Conservation (phyloP, 2,888 invertebrate species). For the Anticlea derivata region DNA sequence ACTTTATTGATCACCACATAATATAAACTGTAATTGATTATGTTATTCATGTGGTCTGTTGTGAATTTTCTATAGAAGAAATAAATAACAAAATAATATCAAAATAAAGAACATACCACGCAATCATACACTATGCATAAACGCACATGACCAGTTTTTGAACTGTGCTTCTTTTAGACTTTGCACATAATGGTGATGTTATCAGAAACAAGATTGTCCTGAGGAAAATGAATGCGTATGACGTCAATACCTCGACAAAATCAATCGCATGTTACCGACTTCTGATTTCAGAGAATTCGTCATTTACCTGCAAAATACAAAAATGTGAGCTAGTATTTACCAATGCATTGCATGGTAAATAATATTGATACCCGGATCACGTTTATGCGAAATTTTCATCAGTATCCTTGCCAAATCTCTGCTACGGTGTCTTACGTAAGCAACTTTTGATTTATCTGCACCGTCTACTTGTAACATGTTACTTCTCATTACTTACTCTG, state of each 20-base stretch:
- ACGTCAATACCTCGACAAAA: not conserved
- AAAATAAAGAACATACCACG: too few species aligned
- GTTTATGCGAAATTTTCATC: slow-evolving; percentile 22
- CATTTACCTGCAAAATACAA: not conserved
- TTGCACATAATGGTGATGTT: too few species aligned
- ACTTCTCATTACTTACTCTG: not conserved
- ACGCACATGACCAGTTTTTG: too few species aligned
- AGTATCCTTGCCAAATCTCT: slow-evolving; percentile 24
- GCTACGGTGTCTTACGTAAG: slow-evolving; percentile 18
- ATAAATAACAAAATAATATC: too few species aligned
- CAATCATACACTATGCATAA: too few species aligned
- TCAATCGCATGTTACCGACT: not conserved
- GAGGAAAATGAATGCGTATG: not conserved
- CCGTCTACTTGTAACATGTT: slow-evolving; percentile 1
- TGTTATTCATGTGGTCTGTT: too few species aligned
- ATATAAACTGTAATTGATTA: too few species aligned
- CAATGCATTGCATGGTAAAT: slow-evolving; percentile 11
- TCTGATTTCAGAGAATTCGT: not conserved
- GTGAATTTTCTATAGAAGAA: too few species aligned
- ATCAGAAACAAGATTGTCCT: not conserved
- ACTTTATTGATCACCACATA: too few species aligned
- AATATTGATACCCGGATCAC: slow-evolving; percentile 21
- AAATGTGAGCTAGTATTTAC: too few species aligned
- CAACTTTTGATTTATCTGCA: slow-evolving; percentile 22
- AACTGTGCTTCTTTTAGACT: too few species aligned